phyloP scores from a whole-genome alignment of 1,140 invertebrate species.

The Sesamia nonagrioides region DNA sequence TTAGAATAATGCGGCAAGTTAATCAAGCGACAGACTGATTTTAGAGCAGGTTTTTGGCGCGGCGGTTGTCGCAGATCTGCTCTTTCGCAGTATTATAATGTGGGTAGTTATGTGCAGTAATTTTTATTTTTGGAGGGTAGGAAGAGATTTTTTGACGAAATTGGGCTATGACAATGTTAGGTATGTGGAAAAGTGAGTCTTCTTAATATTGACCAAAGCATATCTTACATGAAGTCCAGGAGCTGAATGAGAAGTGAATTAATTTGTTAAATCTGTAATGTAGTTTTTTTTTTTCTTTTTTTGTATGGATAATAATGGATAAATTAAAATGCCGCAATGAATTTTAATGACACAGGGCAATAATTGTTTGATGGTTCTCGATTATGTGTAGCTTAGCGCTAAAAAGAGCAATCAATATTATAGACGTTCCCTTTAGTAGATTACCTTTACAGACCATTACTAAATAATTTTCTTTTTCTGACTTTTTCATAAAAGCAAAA shows the following conservation, averaged over 20 bases:
- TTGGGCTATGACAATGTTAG: background rate
- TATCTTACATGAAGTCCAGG: background rate
- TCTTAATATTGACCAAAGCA: constrained; percentile 37
- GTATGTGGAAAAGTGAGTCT: background rate
- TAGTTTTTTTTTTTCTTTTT: background rate
- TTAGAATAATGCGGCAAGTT: constrained; percentile 69
- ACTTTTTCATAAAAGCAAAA: background rate
- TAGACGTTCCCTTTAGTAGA: too few relatives aligned
- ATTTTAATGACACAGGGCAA: background rate
- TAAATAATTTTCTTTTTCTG: constrained; percentile 7
- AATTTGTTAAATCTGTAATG: constrained; percentile 16
- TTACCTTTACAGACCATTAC: background rate
- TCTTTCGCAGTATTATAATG: constrained; percentile 76
- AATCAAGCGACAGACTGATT: constrained; percentile 72
- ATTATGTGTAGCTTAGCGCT: background rate
- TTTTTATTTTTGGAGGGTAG: background rate
- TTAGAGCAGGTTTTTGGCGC: constrained; percentile 55
- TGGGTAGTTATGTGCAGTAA: constrained; percentile 69
- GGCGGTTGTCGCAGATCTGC: constrained; percentile 57
- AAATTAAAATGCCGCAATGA: background rate
- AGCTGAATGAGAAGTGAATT: constrained; percentile 6
- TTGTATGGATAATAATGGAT: too few relatives aligned
- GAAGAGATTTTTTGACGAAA: background rate
- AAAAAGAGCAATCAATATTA: background rate
- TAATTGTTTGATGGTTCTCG: background rate